A percentile compares a stretch with the other conserved stretches of the same genome.
phyloP scores from a whole-genome alignment of 2,113 vertebrate genomes.

The Chionomys nivalis region DNA sequence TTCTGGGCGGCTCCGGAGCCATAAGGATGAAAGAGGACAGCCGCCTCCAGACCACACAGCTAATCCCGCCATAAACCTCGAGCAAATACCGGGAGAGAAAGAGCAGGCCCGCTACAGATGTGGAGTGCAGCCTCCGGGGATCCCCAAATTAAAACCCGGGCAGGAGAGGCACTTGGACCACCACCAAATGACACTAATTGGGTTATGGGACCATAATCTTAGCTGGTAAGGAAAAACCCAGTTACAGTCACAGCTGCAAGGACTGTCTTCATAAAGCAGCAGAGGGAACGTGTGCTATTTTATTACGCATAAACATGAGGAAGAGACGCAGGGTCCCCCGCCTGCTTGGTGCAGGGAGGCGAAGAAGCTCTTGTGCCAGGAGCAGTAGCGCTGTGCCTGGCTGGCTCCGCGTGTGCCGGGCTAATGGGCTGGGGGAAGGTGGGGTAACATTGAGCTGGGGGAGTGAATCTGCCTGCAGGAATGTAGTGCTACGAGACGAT shows the following conservation, averaged over 20 bases:
- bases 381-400: constrained; percentile 29
- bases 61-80: constrained; percentile 75
- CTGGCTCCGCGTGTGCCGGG: constrained; percentile 21
- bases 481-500: constrained; percentile 48
- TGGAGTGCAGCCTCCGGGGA: constrained; percentile 76
- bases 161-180: constrained; percentile 74
- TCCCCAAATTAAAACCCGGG: constrained; percentile 79
- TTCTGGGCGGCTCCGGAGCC: constrained; percentile 39
- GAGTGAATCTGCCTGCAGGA: constrained; percentile 57
- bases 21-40: constrained; percentile 67
- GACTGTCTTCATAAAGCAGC: constrained; percentile 62
- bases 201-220: constrained; percentile 74
- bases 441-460: not conserved
- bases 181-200: constrained; percentile 80
- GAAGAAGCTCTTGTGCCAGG: constrained; percentile 36
- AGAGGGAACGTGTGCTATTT: constrained; percentile 57
- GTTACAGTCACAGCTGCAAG: constrained; percentile 73
- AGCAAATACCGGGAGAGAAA: constrained; percentile 72
- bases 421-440: not conserved
- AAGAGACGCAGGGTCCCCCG: constrained; percentile 44
- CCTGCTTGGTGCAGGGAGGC: constrained; percentile 8
- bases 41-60: constrained; percentile 77
- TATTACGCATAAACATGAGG: constrained; percentile 50
- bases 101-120: constrained; percentile 77
- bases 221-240: constrained; percentile 25